A percentile compares a stretch with the other conserved stretches of the same genome.
These are phyloP conservation scores for Peromyscus aztecus DNA, from an alignment of 2,797 vertebrate genomes.

Conservation along the genomic window DNA sequence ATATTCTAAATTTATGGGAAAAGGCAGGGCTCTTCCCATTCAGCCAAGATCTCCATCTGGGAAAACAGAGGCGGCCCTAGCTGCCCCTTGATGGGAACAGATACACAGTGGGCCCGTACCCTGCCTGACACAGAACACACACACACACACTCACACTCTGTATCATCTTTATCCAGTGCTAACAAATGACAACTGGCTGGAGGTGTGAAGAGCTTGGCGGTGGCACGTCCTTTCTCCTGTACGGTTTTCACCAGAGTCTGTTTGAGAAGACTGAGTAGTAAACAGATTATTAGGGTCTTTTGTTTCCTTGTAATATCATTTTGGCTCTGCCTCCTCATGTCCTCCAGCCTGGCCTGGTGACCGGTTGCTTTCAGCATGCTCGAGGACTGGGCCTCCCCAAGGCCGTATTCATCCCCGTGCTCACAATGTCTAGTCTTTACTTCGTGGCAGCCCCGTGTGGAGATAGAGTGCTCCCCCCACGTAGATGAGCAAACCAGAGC, in stretches of 20 bases:
- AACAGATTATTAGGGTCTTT: not conserved
- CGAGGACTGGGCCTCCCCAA: not conserved
- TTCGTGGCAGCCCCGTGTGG: not conserved
- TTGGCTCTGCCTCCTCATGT: not conserved
- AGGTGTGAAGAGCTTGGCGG: not conserved
- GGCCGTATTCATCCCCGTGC: not conserved
- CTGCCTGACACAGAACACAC: too few relatives aligned
- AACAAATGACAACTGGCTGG: fast-evolving
- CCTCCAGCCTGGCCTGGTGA: not conserved
- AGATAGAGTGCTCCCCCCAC: not conserved
- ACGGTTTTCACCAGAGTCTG: not conserved
- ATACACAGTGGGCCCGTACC: too few relatives aligned
- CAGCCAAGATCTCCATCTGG: not conserved
- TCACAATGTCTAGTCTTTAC: not conserved
- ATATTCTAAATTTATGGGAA: not conserved
- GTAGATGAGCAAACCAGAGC: not conserved
- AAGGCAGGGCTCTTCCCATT: not conserved
- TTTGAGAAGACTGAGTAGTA: not conserved
- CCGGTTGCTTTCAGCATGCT: not conserved
- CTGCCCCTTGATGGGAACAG: not conserved
- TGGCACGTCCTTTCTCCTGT: not conserved
- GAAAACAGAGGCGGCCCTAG: not conserved
- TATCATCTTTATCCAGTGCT: not conserved
- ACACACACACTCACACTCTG: not conserved
- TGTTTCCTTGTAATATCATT: not conserved